These are phyloP conservation scores for Elephantulus edwardii DNA, from an alignment of 2,113 vertebrate species.

Conservation along the genomic window DNA sequence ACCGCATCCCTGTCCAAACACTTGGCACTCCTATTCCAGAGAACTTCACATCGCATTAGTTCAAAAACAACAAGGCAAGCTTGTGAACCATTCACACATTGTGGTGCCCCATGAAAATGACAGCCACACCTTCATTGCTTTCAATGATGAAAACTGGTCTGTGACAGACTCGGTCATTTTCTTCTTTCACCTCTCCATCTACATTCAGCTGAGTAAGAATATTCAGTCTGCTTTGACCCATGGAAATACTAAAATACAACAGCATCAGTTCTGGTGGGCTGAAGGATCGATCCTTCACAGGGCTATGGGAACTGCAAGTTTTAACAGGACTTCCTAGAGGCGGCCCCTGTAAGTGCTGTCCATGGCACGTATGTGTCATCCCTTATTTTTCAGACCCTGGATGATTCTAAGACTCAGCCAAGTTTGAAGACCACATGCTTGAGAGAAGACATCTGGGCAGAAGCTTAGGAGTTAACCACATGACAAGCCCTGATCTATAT, in stretches of 20 bases:
- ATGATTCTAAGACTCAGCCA: background rate
- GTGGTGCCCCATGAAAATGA: background rate
- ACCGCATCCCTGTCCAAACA: background rate
- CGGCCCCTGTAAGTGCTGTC: no score
- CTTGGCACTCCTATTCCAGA: background rate
- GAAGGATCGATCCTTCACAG: background rate
- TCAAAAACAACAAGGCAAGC: background rate
- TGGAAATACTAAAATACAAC: background rate
- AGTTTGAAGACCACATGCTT: background rate
- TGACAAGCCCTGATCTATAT: background rate
- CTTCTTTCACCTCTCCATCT: background rate
- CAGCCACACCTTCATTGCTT: background rate
- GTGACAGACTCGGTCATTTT: background rate
- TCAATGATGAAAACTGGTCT: background rate
- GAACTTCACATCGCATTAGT: background rate
- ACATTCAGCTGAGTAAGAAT: background rate
- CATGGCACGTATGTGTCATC: no score
- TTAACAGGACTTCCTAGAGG: background rate
- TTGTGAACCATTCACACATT: background rate
- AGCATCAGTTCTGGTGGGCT: background rate
- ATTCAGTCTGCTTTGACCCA: background rate
- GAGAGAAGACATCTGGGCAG: background rate
- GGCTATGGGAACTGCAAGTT: background rate
- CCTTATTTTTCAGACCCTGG: background rate
- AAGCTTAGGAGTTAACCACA: background rate